Base-by-base conservation (phyloP, 2,113 vertebrate species). In the Siphamia tubifer region DNA sequence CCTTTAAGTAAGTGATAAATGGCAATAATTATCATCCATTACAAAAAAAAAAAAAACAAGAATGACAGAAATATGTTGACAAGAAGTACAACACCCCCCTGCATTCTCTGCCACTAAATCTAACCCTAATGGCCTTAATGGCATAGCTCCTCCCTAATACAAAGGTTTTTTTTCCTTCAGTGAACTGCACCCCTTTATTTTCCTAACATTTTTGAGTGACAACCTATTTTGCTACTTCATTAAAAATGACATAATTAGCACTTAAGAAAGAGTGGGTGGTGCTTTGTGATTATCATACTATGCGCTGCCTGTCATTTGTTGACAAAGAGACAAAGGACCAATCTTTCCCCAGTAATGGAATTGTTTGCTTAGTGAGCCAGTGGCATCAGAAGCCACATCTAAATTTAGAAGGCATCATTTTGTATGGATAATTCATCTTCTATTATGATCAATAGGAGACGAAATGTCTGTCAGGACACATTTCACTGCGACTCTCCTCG, bases 191-290 rank as follows among this genome's bases (percentile, higher is more conserved):
- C 64, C 15, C 12, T 28, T 69, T 51, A 58, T 75, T 81, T 69
- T 36, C 44, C 17, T 11, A 9, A 2, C 30, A 4, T 45, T 4
- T 55, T 7, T 70, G 79, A 87, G 42, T 75, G 77, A 81, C 74
- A 72, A 5, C 55, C 60, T 38, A 42, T 66, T 74, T 72, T 38
- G 20, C 55, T 10, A 56, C 64, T 54, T 70, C 52, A 66, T 83
- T 80, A 85, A 56, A 77, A 57, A 23, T 11, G 27, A 10, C 30
- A 65, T 77, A 83, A 77, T 82, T 78, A 80, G 69, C 67, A 54
- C 31, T 62, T 28, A 24, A 30, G 67, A 52, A 19, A 8, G 40
- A 40, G 67, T 75, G 69, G 87, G 77, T 38, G 78, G 75, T 13
- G 67, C 68, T 31, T 39, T 24, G 27, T 17, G 48, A 54, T 74